Evolutionary conservation across 2,113 vertebrate genomes (phyloP).

Genomic region (Zapornia atra): DNA sequence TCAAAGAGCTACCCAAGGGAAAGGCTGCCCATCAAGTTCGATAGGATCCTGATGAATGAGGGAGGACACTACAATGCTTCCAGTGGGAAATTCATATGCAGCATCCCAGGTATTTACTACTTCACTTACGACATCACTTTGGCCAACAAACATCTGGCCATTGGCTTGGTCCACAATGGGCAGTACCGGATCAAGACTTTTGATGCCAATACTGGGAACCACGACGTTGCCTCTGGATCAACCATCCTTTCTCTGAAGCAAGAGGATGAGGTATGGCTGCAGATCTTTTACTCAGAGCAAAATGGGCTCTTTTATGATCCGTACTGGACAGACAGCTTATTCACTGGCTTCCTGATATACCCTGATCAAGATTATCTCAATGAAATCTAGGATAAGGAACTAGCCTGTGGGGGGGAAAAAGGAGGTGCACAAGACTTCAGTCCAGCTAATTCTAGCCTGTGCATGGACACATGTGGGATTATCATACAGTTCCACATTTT

Average conservation of each 20-base stretch:
- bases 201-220: constrained; percentile 95
- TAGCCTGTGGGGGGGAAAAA: background rate
- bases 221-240: constrained; percentile 93
- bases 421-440: background rate
- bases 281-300: constrained; percentile 97
- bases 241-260: constrained; percentile 87
- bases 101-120: constrained; percentile 91
- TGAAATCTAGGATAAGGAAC: constrained; percentile 70
- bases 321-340: constrained; percentile 97
- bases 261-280: constrained; percentile 93
- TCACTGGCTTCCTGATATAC: constrained; percentile 95
- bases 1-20: constrained; percentile 94
- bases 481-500: background rate
- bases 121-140: constrained; percentile 96
- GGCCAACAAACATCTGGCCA: constrained; percentile 95
- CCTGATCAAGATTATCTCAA: constrained; percentile 85
- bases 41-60: constrained; percentile 93
- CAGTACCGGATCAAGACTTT: constrained; percentile 96
- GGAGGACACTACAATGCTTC: constrained; percentile 90
- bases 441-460: background rate
- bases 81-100: constrained; percentile 91
- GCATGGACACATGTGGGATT: background rate
- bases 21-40: constrained; percentile 92
- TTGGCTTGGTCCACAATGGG: constrained; percentile 94
- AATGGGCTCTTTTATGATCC: constrained; percentile 96